Evolutionary conservation across 2,888 invertebrate species (phyloP), one percentile per base, ranked within the genome.

Genomic region (Dryobotodes eremita): DNA sequence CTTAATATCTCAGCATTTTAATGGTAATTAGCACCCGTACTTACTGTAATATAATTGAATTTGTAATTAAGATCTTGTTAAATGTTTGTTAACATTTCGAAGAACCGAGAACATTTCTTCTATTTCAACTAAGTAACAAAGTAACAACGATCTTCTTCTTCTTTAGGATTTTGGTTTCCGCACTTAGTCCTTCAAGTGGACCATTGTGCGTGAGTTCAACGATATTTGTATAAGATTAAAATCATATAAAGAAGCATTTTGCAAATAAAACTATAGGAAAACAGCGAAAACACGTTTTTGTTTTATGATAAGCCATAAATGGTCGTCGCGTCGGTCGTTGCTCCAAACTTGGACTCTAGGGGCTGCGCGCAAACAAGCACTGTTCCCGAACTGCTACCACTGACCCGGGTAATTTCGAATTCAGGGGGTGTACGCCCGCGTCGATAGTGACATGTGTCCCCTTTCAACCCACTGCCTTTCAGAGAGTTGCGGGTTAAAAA

Each of bases 361-460:
- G 77, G 69, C 62, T 79, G 11, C 55, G 74, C 53, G 84, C 82
- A 89, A 91, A 92, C 89, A 90, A 84, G 85, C 85, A 84, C 78
- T 53, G 88, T 85, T 88, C 86, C 86, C 86, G 84, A 88, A 77
- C 84, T 81, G 79, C 82, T 82, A 79, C 88, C 83, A 83, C 81
- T 84, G 90, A 90, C 89, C 89, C 88, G 88, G 77, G 88, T 91
- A 89, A 92, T 92, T 91, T 90, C 86, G 88, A 91, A 92, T 92
- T 91, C 91, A 89, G 84, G 83, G 90, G 86, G 75, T 89, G 87
- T 86, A 71, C 77, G 61, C 26, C 76, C 62, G 69, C 69, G 82
- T 77, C 88, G 85, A 89, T 89, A 88, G 86, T 89, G 91, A 89
- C 91, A 90, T 87, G 87, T 90, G 86, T 77, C 73, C 79, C 78